phyloP scores from a whole-genome alignment of 1,140 invertebrate genomes.

The Drosophila micromelanica region DNA sequence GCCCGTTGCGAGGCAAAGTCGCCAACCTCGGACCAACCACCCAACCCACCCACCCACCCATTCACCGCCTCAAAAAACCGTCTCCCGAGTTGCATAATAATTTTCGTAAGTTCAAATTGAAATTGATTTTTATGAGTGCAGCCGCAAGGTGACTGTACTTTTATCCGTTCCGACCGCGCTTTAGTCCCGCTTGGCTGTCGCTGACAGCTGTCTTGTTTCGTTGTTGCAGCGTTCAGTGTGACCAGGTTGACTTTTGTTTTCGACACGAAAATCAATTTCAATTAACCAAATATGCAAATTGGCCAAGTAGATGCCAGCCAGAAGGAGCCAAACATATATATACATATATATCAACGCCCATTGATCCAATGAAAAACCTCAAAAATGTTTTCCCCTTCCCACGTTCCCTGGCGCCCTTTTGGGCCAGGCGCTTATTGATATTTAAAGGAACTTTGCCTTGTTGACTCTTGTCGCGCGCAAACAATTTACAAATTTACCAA shows the following conservation, averaged over 20 bases:
- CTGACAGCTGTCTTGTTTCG: conserved; percentile 1
- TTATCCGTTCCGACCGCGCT: neutral
- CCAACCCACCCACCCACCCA: neutral
- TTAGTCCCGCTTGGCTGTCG: neutral
- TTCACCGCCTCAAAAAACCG: neutral
- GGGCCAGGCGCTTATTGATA: conserved; percentile 47
- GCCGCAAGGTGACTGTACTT: conserved; percentile 27
- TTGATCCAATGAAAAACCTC: conserved; percentile 20
- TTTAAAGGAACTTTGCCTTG: conserved; percentile 56
- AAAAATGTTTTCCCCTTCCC: too few species aligned
- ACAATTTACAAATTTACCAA: conserved; percentile 69
- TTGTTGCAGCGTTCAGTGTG: neutral
- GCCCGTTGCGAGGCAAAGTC: neutral
- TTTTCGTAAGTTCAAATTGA: conserved; percentile 56
- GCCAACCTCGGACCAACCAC: neutral
- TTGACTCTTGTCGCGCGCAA: conserved; percentile 63
- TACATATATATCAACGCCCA: conserved; percentile 14
- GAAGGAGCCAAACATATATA: neutral
- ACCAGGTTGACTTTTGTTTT: conserved; percentile 12
- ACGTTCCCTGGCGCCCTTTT: too few species aligned
- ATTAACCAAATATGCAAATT: conserved; percentile 73
- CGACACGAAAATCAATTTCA: conserved; percentile 70
- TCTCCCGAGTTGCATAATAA: conserved; percentile 46
- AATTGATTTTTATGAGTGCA: conserved; percentile 66
- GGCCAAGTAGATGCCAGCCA: neutral